Percentiles rank a stretch among this genome's conserved stretches.
Conservation (phyloP, 2,797 vertebrate genomes). For the Lates japonicus region DNA sequence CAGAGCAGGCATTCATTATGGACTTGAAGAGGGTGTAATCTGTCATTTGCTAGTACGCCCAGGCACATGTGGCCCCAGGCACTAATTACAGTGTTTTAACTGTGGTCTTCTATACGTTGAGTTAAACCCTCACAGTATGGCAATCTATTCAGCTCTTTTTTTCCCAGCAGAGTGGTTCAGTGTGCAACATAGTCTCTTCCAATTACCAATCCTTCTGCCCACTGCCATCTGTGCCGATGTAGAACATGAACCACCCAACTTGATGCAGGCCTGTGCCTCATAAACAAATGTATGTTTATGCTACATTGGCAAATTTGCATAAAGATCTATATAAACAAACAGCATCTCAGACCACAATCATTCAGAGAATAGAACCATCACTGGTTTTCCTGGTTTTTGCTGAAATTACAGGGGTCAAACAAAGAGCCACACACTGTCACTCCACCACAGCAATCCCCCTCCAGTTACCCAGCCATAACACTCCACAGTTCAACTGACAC, state of each 20-base stretch:
- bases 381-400: conserved; percentile 1
- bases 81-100: conserved; percentile 76
- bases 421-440: conserved; percentile 10
- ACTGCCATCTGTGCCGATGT: conserved; percentile 74
- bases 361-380: neutral
- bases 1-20: conserved; percentile 77
- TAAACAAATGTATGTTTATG: conserved; percentile 60
- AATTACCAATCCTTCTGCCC: conserved; percentile 75
- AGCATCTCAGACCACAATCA: neutral
- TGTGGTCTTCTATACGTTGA: conserved; percentile 51
- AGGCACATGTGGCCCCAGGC: conserved; percentile 53
- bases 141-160: conserved; percentile 26
- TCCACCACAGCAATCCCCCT: conserved; percentile 23
- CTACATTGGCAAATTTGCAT: conserved; percentile 16
- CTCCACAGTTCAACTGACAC: conserved; percentile 45
- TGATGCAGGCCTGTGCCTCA: conserved; percentile 33
- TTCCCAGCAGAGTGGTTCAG: conserved; percentile 36
- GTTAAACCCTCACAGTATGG: conserved; percentile 45
- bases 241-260: conserved; percentile 48
- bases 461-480: conserved; percentile 28
- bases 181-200: conserved; percentile 53
- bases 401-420: conserved; percentile 21
- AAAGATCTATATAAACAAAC: conserved; percentile 28
- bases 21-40: conserved; percentile 54
- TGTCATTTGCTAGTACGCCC: conserved; percentile 62